Evolutionary conservation across 2,797 vertebrate genomes (phyloP).

Genomic region (Tauraco hartlaubi): DNA sequence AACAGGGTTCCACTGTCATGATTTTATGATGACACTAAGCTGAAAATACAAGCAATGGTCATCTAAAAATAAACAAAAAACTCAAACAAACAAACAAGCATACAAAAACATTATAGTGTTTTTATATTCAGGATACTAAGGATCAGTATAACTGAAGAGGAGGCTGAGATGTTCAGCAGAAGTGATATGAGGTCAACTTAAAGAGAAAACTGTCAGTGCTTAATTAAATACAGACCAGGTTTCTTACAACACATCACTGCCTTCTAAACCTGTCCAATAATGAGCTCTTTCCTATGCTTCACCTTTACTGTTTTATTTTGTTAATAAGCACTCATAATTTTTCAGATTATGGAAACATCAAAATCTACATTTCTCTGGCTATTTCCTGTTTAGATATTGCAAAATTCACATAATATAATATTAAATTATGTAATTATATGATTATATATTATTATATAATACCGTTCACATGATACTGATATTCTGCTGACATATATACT

Average conservation of each 20-base stretch:
- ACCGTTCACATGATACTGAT: background rate
- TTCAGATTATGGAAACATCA: background rate
- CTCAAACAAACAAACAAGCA: too few species aligned
- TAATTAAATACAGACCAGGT: background rate
- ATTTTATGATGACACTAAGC: background rate
- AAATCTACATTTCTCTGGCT: background rate
- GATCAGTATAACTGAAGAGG: background rate
- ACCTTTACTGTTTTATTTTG: background rate
- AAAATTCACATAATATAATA: background rate
- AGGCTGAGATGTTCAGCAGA: background rate
- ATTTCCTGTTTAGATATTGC: background rate
- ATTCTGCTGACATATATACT: background rate
- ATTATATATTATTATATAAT: too few species aligned
- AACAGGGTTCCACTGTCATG: background rate
- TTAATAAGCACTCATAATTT: background rate
- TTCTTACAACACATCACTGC: background rate
- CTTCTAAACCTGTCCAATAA: background rate
- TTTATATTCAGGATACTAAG: background rate
- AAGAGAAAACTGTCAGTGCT: background rate
- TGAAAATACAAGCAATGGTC: background rate
- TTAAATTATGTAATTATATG: too few species aligned
- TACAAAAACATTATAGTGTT: accelerated
- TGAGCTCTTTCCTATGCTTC: background rate
- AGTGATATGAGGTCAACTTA: background rate
- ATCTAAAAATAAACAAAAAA: background rate